Conservation (phyloP, 2,888 invertebrate species). For the Ormyrus labotus region DNA sequence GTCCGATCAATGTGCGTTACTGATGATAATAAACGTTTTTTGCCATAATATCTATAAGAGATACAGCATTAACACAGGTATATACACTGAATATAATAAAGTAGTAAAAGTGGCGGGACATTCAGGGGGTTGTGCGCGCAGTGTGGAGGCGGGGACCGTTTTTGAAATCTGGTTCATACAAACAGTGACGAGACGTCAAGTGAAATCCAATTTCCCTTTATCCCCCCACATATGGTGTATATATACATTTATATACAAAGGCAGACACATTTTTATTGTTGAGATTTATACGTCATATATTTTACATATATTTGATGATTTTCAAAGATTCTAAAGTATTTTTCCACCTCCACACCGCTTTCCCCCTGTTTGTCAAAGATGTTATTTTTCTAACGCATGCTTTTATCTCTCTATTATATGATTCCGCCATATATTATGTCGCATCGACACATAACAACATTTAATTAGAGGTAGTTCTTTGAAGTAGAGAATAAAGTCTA, state of each 20-base stretch:
- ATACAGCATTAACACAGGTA: conserved; percentile 42
- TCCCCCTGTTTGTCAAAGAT: conserved; percentile 63
- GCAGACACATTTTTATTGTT: conserved; percentile 23
- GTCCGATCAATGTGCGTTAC: conserved; percentile 33
- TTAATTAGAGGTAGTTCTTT: conserved; percentile 13
- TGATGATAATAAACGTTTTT: conserved; percentile 37
- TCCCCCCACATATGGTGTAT: conserved; percentile 6
- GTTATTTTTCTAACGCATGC: conserved; percentile 74
- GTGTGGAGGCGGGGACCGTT: conserved; percentile 74
- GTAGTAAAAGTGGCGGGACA: conserved; percentile 29
- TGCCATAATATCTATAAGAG: conserved; percentile 7
- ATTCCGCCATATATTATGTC: conserved; percentile 15
- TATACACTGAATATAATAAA: conserved; percentile 41
- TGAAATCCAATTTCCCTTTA: conserved; percentile 41
- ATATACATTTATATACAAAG: conserved; percentile 16
- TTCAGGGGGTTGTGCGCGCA: conserved; percentile 64
- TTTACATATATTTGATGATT: not conserved
- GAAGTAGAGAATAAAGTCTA: not conserved
- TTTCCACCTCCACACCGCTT: conserved; percentile 68
- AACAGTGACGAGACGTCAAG: conserved; percentile 19
- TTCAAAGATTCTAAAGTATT: conserved; percentile 45
- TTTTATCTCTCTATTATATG: conserved; percentile 51
- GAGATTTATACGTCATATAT: no score
- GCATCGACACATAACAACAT: conserved; percentile 20
- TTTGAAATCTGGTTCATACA: conserved; percentile 3